These are phyloP conservation scores for Coenobita brevimanus DNA, from an alignment of 1,140 invertebrate genomes.

Conservation along the genomic window DNA sequence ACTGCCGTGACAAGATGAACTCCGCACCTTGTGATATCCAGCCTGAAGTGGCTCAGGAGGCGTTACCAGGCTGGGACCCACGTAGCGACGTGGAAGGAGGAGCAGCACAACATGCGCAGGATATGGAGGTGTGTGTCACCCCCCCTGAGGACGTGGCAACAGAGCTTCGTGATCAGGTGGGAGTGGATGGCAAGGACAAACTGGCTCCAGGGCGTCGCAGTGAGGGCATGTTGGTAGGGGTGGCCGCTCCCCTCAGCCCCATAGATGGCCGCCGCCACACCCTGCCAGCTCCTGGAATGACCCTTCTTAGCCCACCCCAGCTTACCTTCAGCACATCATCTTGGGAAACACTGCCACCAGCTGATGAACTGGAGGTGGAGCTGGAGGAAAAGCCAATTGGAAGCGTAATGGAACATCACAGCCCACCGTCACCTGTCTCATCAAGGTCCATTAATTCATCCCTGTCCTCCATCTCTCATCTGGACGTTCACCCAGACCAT, in stretches of 20 bases:
- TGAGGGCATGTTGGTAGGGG: conserved; percentile 3
- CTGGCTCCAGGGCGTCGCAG: conserved; percentile 22
- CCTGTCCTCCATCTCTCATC: conserved; percentile 58
- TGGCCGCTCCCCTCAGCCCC: not conserved
- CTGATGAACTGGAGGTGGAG: conserved; percentile 63
- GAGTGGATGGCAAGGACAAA: not conserved
- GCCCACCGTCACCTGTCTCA: conserved; percentile 19
- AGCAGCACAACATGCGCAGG: not conserved
- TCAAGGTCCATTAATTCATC: conserved; percentile 65
- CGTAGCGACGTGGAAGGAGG: too few relatives aligned
- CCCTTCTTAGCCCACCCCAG: conserved; percentile 7
- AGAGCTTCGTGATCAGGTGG: not conserved
- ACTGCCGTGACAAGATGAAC: conserved; percentile 16
- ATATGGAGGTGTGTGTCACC: not conserved
- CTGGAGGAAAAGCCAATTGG: conserved; percentile 62
- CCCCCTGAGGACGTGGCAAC: not conserved
- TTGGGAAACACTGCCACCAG: conserved; percentile 66
- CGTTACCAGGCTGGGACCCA: not conserved
- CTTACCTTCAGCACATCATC: conserved; percentile 57
- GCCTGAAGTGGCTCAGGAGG: not conserved
- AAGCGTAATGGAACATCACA: not conserved
- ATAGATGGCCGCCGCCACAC: conserved; percentile 60
- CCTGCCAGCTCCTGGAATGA: conserved; percentile 35
- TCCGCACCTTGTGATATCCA: not conserved
- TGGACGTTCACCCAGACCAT: conserved; percentile 44